These are phyloP conservation scores for Romanogobio albipinnatus DNA, from an alignment of 2,113 vertebrate genomes.

Conservation along the genomic window DNA sequence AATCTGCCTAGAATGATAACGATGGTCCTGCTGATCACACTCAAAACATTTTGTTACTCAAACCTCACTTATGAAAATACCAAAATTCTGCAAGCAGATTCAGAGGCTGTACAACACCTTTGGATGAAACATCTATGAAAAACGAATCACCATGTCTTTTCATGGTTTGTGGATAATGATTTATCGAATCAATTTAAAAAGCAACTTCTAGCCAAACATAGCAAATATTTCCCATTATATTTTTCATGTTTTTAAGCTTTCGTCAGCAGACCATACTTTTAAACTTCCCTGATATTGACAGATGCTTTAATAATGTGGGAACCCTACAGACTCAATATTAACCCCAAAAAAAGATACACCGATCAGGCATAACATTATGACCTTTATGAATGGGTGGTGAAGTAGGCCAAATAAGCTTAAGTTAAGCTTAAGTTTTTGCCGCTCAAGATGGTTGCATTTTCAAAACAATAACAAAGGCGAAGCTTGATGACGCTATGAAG, in stretches of 20 bases:
- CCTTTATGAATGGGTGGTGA: background rate
- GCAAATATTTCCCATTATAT: background rate
- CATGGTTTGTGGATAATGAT: background rate
- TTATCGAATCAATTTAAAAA: background rate
- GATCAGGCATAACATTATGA: no score
- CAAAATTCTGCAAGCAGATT: background rate
- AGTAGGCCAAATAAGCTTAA: background rate
- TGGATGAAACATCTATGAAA: background rate
- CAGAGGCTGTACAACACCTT: background rate
- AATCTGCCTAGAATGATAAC: conserved; percentile 34
- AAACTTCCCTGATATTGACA: no score
- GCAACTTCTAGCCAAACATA: background rate
- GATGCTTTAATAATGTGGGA: background rate
- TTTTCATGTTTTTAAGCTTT: background rate
- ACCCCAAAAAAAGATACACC: background rate
- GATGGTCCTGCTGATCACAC: background rate
- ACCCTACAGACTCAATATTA: background rate
- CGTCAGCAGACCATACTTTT: background rate
- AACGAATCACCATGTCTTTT: background rate
- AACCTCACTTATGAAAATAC: conserved; percentile 1
- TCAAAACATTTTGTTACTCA: background rate
- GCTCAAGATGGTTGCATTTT: no score
- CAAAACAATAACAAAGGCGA: no score
- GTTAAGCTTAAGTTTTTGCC: no score
- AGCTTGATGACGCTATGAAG: no score